Evolutionary conservation across 2,797 vertebrate species (phyloP).

Genomic region (Acanthis flammea): DNA sequence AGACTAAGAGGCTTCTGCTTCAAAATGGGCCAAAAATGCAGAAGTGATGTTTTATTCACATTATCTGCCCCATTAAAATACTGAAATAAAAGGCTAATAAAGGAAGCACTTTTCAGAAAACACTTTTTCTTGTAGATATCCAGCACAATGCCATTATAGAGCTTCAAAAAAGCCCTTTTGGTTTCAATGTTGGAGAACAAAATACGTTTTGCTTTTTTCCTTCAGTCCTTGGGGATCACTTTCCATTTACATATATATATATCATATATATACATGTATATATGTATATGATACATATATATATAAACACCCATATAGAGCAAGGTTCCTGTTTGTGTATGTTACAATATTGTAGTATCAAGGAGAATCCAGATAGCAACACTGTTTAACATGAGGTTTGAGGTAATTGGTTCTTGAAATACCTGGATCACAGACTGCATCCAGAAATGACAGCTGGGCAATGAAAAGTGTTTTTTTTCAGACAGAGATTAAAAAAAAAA

Average conservation of each 20-base stretch:
- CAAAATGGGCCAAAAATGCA: slow-evolving; percentile 13
- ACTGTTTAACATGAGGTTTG: slow-evolving; percentile 83
- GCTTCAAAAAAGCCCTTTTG: slow-evolving; percentile 62
- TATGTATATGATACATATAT: slow-evolving; percentile 54
- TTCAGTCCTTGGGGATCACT: slow-evolving; percentile 75
- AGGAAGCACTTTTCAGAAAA: slow-evolving; percentile 70
- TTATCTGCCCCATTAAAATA: slow-evolving; percentile 59
- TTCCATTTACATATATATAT: slow-evolving; percentile 57
- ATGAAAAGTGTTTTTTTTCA: slow-evolving; percentile 47
- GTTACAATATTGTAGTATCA: slow-evolving; percentile 64
- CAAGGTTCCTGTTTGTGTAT: slow-evolving; percentile 71
- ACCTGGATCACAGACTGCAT: slow-evolving; percentile 84
- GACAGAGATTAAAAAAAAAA: slow-evolving; percentile 20
- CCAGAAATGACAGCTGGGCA: slow-evolving; percentile 79
- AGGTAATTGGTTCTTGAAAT: slow-evolving; percentile 89
- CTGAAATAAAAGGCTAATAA: slow-evolving; percentile 66
- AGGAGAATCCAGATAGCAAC: slow-evolving; percentile 78
- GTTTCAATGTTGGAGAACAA: slow-evolving; percentile 60
- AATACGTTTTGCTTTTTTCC: slow-evolving; percentile 58
- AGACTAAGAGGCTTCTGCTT: slow-evolving; percentile 57
- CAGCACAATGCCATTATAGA: slow-evolving; percentile 70
- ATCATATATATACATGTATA: background rate
- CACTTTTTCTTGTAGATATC: slow-evolving; percentile 43
- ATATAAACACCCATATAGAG: slow-evolving; percentile 48
- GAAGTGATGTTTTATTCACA: background rate